A percentile compares a stretch with the other conserved stretches of the same genome.
Conservation (phyloP, 2,888 invertebrate genomes). For the Sinhomidia bicolor region DNA sequence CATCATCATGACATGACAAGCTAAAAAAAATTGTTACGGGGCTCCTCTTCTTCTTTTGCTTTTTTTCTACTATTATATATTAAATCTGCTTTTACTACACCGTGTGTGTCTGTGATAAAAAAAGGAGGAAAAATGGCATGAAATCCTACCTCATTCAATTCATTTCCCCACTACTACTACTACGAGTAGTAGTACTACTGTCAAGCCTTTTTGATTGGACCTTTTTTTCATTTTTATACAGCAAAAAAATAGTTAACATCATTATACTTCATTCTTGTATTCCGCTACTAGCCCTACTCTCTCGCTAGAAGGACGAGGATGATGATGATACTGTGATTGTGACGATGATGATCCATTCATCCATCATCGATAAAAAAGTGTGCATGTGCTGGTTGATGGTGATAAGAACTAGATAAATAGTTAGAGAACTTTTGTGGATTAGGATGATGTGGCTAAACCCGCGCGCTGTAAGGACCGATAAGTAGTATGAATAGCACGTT, state of each 20-base stretch:
- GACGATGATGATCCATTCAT: constrained; percentile 5
- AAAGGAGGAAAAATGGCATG: constrained; percentile 60
- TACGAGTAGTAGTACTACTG: not conserved
- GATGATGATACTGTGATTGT: not conserved
- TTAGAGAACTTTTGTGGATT: too few species aligned
- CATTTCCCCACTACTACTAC: not conserved
- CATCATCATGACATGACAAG: constrained; percentile 37
- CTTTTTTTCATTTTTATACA: constrained; percentile 25
- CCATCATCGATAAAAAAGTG: not conserved
- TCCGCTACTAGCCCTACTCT: too few species aligned
- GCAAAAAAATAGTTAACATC: constrained; percentile 33
- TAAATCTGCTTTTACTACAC: not conserved
- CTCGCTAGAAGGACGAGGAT: too few species aligned
- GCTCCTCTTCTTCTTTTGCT: constrained; percentile 22
- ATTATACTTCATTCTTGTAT: not conserved
- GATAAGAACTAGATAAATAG: constrained; percentile 32
- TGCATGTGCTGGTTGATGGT: not conserved
- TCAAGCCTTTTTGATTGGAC: constrained; percentile 8
- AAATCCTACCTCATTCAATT: constrained; percentile 54
- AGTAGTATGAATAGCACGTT: too few species aligned
- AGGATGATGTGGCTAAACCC: not conserved
- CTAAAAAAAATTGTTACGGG: constrained; percentile 23
- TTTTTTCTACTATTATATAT: constrained; percentile 14
- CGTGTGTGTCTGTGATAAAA: constrained; percentile 6
- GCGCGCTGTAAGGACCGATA: too few species aligned